phyloP scores from a whole-genome alignment of 2,888 invertebrate species.

The Tigriopus californicus region DNA sequence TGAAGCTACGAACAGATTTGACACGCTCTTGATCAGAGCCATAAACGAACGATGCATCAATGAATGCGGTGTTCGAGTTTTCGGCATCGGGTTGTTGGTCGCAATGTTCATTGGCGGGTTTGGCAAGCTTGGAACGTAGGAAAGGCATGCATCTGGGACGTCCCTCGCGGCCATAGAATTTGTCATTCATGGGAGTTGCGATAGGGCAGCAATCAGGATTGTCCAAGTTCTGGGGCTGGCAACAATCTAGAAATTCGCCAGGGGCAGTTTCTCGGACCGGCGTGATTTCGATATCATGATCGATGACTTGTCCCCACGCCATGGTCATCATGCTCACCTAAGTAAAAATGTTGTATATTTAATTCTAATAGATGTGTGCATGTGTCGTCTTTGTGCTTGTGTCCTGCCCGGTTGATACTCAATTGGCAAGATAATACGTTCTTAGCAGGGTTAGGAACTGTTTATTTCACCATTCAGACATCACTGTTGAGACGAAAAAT shows the following conservation, averaged over 20 bases:
- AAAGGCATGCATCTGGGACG: slow-evolving; percentile 1
- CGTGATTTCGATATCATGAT: slow-evolving; percentile 8
- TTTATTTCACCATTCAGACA: too few relatives aligned
- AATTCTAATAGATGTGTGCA: too few relatives aligned
- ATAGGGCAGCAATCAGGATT: slow-evolving; percentile 10
- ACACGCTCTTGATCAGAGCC: background rate
- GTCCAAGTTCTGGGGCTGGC: background rate
- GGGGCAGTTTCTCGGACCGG: background rate
- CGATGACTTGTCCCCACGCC: slow-evolving; percentile 7
- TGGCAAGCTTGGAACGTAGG: background rate
- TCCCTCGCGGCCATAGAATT: background rate
- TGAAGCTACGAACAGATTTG: background rate
- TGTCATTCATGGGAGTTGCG: background rate
- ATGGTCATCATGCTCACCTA: background rate
- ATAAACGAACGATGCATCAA: slow-evolving; percentile 5
- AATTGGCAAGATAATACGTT: too few relatives aligned
- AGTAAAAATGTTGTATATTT: too few relatives aligned
- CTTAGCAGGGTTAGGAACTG: too few relatives aligned
- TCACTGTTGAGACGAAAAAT: too few relatives aligned
- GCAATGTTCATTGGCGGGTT: background rate
- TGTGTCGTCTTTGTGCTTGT: too few relatives aligned
- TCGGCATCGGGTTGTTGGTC: background rate
- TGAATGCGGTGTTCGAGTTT: slow-evolving; percentile 7
- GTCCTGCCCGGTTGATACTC: too few relatives aligned
- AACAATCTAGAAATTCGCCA: slow-evolving; percentile 9